These are phyloP conservation scores for Lochmaea crataegi DNA, from an alignment of 2,888 invertebrate genomes.

Conservation along the genomic window DNA sequence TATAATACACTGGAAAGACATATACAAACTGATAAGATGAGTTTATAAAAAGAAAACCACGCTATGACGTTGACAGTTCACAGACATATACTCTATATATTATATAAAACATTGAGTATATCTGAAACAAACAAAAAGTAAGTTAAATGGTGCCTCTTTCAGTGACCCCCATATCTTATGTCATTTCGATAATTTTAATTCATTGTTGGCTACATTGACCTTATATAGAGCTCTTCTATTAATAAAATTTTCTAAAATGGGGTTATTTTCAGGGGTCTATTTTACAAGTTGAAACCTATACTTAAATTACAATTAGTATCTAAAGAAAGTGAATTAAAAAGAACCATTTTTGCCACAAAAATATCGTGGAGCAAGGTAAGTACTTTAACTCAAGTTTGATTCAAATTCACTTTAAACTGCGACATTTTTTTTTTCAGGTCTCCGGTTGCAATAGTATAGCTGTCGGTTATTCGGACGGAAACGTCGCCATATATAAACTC, in stretches of 20 bases:
- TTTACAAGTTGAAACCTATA: conserved; percentile 67
- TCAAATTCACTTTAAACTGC: conserved; percentile 42
- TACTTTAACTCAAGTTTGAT: background rate
- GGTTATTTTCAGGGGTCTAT: conserved; percentile 61
- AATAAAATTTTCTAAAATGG: background rate
- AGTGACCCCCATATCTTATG: no score
- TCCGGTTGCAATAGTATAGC: conserved; percentile 69
- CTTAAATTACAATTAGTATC: conserved; percentile 63
- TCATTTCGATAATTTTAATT: no score
- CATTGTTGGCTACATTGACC: no score
- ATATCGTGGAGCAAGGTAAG: conserved; percentile 67
- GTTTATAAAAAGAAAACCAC: no score
- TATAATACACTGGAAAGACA: no score
- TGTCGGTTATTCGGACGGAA: conserved; percentile 78
- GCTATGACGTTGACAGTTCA: no score
- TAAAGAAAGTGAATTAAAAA: conserved; percentile 12
- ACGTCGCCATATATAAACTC: conserved; percentile 74
- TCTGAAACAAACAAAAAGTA: no score
- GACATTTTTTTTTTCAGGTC: conserved; percentile 64
- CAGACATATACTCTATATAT: no score
- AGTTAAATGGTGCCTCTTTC: no score
- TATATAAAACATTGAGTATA: no score
- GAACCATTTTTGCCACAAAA: conserved; percentile 66
- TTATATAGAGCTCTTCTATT: no score
- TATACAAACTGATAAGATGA: no score